These are phyloP conservation scores for Sebastes nivosus DNA, from an alignment of 2,797 vertebrate genomes.

Conservation along the genomic window DNA sequence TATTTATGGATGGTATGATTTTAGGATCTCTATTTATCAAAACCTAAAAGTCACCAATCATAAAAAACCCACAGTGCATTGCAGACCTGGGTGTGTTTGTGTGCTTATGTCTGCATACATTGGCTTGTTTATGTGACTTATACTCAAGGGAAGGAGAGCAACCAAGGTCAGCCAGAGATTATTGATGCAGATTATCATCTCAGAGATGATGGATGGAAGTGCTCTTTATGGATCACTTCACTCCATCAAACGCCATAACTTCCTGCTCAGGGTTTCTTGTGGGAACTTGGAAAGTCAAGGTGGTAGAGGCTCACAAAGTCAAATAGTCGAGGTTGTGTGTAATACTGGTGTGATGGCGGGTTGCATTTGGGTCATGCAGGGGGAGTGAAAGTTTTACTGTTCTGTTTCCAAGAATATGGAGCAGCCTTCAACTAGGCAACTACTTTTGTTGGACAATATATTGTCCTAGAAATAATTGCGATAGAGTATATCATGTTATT, in stretches of 20 bases:
- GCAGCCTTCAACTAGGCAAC: neutral
- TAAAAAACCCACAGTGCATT: neutral
- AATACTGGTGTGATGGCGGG: neutral
- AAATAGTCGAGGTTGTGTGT: neutral
- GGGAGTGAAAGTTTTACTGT: neutral
- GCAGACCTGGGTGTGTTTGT: neutral
- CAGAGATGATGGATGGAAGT: conserved; percentile 47
- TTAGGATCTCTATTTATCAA: neutral
- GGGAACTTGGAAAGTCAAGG: neutral
- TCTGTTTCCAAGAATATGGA: neutral
- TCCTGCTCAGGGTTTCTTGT: neutral
- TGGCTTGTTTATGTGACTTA: conserved; percentile 4
- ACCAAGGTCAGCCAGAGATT: conserved; percentile 40
- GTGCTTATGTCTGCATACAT: neutral
- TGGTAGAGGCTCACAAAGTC: neutral
- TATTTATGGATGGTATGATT: neutral
- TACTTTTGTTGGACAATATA: neutral
- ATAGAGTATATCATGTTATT: too few relatives aligned
- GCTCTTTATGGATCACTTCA: conserved; percentile 42
- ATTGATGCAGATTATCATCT: conserved; percentile 42
- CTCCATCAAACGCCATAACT: conserved; percentile 5
- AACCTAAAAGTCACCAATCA: neutral
- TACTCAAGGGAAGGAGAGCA: neutral
- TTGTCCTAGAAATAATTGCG: neutral
- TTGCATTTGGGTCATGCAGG: neutral